Evolutionary conservation across 1,140 invertebrate species (phyloP).

Genomic region (Nephotettix cincticeps): DNA sequence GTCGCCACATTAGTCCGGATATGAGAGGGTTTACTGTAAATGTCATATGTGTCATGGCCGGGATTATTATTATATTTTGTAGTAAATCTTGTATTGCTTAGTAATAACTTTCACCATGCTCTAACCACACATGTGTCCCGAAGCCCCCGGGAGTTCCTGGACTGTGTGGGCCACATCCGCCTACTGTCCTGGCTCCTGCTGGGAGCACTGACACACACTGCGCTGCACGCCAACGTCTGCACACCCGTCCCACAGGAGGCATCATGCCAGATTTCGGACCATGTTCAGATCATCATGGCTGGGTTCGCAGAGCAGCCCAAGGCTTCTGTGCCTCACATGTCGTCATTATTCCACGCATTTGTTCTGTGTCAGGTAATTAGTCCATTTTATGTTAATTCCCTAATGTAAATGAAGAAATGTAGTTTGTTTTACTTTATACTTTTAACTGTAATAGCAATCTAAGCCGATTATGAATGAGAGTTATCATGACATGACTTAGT

Average conservation of each 20-base stretch:
- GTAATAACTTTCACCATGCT: no score
- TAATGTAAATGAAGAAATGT: no score
- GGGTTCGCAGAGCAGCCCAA: constrained; percentile 97
- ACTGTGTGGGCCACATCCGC: constrained; percentile 93
- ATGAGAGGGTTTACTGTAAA: no score
- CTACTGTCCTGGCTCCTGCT: constrained; percentile 94
- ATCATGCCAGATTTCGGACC: constrained; percentile 94
- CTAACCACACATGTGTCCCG: no score
- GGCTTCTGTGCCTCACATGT: constrained; percentile 89
- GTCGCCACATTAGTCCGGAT: no score
- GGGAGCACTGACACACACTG: constrained; percentile 87
- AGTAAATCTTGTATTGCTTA: no score
- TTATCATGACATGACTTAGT: no score
- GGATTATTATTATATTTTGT: no score
- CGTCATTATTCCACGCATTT: constrained; percentile 79
- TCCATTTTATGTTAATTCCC: constrained; percentile 5
- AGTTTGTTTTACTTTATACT: no score
- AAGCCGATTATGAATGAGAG: no score
- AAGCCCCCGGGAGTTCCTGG: constrained; percentile 90
- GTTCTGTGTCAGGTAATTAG: constrained; percentile 69
- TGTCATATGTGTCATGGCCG: no score
- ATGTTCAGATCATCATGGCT: constrained; percentile 92
- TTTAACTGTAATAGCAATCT: no score
- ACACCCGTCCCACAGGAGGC: constrained; percentile 93
- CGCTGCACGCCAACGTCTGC: constrained; percentile 62